phyloP scores from a whole-genome alignment of 2,888 invertebrate species.

The Drosophila helvetica region DNA sequence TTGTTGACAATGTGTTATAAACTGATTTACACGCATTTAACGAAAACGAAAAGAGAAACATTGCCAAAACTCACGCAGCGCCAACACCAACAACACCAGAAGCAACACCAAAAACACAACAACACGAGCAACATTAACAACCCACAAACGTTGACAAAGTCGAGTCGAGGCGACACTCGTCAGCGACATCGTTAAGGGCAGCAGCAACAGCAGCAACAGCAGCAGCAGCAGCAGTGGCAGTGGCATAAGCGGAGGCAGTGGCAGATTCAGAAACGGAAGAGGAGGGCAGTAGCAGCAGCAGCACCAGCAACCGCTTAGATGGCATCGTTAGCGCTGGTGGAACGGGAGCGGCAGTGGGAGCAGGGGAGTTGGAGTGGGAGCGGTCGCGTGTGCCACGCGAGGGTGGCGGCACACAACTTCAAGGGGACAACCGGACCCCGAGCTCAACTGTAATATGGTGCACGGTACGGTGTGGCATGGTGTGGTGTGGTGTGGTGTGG shows the following conservation, averaged over 20 bases:
- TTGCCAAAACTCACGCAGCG: slow-evolving; percentile 77
- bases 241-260: background rate
- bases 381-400: slow-evolving; percentile 76
- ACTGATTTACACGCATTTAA: slow-evolving; percentile 79
- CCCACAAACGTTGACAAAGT: background rate
- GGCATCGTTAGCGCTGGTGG: slow-evolving; percentile 69
- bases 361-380: slow-evolving; percentile 23
- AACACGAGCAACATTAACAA: slow-evolving; percentile 16
- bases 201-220: slow-evolving; percentile 25
- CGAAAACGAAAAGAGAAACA: slow-evolving; percentile 71
- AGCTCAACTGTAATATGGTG: slow-evolving; percentile 26
- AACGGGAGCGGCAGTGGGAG: slow-evolving; percentile 9
- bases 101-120: slow-evolving; percentile 60
- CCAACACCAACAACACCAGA: slow-evolving; percentile 65
- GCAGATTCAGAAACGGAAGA: background rate
- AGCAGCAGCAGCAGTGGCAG: slow-evolving; percentile 7
- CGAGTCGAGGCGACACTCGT: slow-evolving; percentile 46
- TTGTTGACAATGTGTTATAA: slow-evolving; percentile 80
- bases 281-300: slow-evolving; percentile 6
- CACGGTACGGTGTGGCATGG: background rate
- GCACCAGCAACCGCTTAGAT: slow-evolving; percentile 70
- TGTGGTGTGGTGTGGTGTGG: background rate
- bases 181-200: slow-evolving; percentile 57
- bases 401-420: slow-evolving; percentile 58
- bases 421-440: slow-evolving; percentile 5